These are phyloP conservation scores for Choreutis nemorana DNA, from an alignment of 2,888 invertebrate genomes.

Conservation along the genomic window DNA sequence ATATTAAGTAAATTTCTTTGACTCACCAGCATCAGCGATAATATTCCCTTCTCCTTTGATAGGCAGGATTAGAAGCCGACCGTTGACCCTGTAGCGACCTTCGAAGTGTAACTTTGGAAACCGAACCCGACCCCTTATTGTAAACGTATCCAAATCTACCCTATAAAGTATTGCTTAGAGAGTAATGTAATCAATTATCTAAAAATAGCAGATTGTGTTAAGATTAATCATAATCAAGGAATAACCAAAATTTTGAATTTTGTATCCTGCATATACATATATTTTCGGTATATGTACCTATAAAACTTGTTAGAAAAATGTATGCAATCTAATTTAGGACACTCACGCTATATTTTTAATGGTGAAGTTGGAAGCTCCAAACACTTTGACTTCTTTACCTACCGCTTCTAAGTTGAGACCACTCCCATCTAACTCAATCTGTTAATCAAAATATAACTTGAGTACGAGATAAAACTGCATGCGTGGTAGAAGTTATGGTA, in stretches of 20 bases:
- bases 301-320: background rate
- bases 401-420: too few relatives aligned
- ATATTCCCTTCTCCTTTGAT: conserved; percentile 68
- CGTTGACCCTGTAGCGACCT: conserved; percentile 67
- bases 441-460: too few relatives aligned
- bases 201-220: background rate
- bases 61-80: conserved; percentile 61
- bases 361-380: conserved; percentile 57
- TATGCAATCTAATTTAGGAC: background rate
- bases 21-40: conserved; percentile 62
- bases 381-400: conserved; percentile 54
- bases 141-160: conserved; percentile 53
- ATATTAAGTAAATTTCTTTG: too few relatives aligned
- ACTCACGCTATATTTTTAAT: conserved; percentile 63
- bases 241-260: too few relatives aligned
- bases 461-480: too few relatives aligned
- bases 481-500: too few relatives aligned
- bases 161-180: conserved; percentile 29
- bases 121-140: conserved; percentile 49
- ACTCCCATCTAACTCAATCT: too few relatives aligned
- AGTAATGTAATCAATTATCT: too few relatives aligned
- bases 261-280: background rate
- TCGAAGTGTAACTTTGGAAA: conserved; percentile 64
- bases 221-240: background rate
- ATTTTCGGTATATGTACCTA: background rate